Base-by-base conservation (phyloP, 2,888 invertebrate species). In the Neoascia interrupta region DNA sequence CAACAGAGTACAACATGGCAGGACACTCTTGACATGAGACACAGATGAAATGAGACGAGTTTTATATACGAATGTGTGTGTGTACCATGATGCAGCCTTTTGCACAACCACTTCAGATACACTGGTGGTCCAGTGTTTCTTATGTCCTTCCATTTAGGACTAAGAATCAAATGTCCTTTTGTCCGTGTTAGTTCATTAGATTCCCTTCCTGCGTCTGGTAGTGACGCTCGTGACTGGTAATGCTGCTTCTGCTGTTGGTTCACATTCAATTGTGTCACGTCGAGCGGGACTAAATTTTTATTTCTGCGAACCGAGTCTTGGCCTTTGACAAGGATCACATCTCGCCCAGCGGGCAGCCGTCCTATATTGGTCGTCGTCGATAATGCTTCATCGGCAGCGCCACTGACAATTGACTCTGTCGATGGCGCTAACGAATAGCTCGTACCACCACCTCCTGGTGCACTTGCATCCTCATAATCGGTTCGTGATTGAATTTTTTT, bases 81-180 rank as follows among this genome's bases (percentile, higher is more conserved):
- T 64, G 58, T 82, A 75, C 68, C 74, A 73, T 63, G 63, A 45
- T 63, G 31, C 43, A 81, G 45, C 26, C 39, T 75, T 61, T 79
- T 66, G 61, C 81, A 81, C 39, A 82, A 61, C 80, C 81, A 82
- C 61, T 53, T 68, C 36, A 82, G 49, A 68, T 81, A 81, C 49
- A 76, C 45, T 36, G 76, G 74, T 21, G 68, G 74, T 58, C 74
- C 73, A 47, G 69, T 54, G 37, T 80, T 70, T 47, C 39, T 41
- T 10, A 58, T 21, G 31, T 51, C 1, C 23, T 11, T 64, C 75
- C 64, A 45, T 26, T 70, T 39, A 10, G 39, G 13, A 47, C 31
- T 21, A n/a, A n/a, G 58, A 19, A 26, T 49, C 58, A 36, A 54
- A 49, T 31, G 60, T 45, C 39, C 31, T 21, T 34, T 36, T 28